A percentile compares a stretch with the other conserved stretches of the same genome.
These are phyloP conservation scores for Lepeophtheirus nordmannii DNA, from an alignment of 2,888 invertebrate genomes.

Conservation along the genomic window DNA sequence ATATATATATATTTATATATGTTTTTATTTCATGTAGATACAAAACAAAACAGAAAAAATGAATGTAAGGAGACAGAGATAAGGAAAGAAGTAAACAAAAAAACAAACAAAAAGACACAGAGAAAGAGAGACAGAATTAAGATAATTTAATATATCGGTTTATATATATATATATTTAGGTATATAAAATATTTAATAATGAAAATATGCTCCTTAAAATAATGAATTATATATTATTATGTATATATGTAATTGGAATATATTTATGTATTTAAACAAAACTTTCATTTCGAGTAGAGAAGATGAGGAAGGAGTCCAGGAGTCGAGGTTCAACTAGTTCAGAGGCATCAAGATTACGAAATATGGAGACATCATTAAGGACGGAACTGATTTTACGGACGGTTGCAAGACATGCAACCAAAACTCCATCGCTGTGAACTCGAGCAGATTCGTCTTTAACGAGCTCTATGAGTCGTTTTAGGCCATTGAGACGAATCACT, in stretches of 20 bases:
- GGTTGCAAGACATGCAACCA: constrained; percentile 50
- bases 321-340: constrained; percentile 58
- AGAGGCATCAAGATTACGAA: constrained; percentile 46
- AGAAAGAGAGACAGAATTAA: no score
- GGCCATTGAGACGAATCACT: constrained; percentile 45
- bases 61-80: no score
- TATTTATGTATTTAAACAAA: constrained; percentile 19
- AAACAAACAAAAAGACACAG: no score
- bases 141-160: no score
- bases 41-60: no score
- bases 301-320: constrained; percentile 60
- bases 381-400: constrained; percentile 46
- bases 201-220: no score
- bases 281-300: constrained; percentile 42
- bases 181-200: no score
- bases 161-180: no score
- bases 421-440: constrained; percentile 49
- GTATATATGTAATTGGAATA: background rate
- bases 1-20: no score
- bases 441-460: constrained; percentile 49
- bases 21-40: no score
- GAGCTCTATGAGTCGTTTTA: constrained; percentile 43
- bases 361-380: constrained; percentile 41
- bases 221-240: no score
- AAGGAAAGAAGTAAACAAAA: no score